phyloP scores from a whole-genome alignment of 2,888 invertebrate species.

The Phasia obesa region DNA sequence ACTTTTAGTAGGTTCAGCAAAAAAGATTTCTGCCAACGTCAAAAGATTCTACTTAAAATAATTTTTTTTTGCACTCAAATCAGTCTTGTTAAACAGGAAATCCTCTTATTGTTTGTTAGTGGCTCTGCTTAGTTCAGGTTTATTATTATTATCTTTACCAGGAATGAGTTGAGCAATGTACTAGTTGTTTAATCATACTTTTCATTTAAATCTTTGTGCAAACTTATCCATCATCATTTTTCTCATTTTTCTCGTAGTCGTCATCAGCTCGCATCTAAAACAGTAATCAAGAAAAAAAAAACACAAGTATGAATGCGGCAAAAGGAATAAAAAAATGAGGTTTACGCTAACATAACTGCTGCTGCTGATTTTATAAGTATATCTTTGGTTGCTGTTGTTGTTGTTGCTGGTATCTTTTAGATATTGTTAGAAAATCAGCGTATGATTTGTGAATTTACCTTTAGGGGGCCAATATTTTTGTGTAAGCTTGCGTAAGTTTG shows the following conservation, averaged over 20 bases:
- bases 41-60: conserved; percentile 23
- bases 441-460: conserved; percentile 70
- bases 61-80: neutral
- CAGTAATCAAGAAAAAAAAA: neutral
- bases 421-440: conserved; percentile 66
- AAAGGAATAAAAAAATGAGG: conserved; percentile 34
- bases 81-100: conserved; percentile 37
- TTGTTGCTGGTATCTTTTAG: conserved; percentile 21
- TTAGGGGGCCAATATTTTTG: conserved; percentile 61
- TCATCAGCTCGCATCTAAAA: neutral
- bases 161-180: conserved; percentile 8
- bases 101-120: conserved; percentile 49
- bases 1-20: neutral
- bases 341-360: neutral
- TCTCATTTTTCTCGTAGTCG: neutral
- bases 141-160: conserved; percentile 54
- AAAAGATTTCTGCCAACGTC: neutral
- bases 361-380: neutral
- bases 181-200: conserved; percentile 54
- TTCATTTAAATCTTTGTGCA: conserved; percentile 51
- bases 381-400: conserved; percentile 3
- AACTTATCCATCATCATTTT: conserved; percentile 65
- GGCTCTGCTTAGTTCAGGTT: conserved; percentile 46
- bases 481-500: conserved; percentile 19
- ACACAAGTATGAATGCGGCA: conserved; percentile 11